These are phyloP conservation scores for Holotrichia oblita DNA, from an alignment of 1,140 invertebrate genomes.

Conservation along the genomic window DNA sequence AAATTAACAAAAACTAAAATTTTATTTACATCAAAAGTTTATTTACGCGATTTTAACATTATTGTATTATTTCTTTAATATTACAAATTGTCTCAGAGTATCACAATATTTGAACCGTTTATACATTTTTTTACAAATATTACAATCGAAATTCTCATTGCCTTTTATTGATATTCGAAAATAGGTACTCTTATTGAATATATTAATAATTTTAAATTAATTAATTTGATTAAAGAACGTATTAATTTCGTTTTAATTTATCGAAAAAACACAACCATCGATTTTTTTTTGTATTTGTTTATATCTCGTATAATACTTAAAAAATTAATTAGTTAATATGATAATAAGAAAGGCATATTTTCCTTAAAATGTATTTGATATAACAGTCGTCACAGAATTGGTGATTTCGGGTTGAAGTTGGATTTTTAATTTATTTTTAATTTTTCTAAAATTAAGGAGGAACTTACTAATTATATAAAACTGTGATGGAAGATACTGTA, in stretches of 20 bases:
- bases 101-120: constrained; percentile 17
- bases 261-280: neutral
- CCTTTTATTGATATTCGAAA: neutral
- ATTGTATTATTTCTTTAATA: neutral
- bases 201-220: neutral
- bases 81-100: constrained; percentile 14
- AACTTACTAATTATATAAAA: neutral
- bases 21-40: too few relatives aligned
- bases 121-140: neutral
- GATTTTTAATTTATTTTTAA: neutral
- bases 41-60: neutral
- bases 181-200: neutral
- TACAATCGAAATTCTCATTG: constrained; percentile 4
- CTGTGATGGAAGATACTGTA: neutral
- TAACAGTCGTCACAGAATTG: neutral
- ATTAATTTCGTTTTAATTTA: neutral
- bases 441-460: neutral
- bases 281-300: neutral
- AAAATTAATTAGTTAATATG: neutral
- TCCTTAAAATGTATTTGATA: neutral
- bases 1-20: too few relatives aligned
- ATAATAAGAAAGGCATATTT: neutral
- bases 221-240: too few relatives aligned
- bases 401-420: too few relatives aligned
- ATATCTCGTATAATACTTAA: neutral